Conservation (phyloP, 1,140 invertebrate species). For the Pseudomyrmex sp. region DNA sequence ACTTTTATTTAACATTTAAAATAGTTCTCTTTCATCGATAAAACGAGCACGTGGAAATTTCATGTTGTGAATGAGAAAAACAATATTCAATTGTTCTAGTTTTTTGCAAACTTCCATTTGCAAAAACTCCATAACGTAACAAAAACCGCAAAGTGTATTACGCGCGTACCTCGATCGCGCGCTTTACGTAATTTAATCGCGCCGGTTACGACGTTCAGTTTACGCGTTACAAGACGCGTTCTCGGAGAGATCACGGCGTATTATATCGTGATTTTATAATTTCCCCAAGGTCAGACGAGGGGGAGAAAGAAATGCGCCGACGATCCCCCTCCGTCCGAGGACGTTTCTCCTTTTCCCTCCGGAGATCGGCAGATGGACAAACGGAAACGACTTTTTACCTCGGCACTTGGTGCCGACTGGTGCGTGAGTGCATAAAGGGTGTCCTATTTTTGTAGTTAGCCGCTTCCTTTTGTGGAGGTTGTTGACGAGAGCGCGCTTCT, state of each 20-base stretch:
- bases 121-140: background rate
- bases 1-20: no score
- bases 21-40: background rate
- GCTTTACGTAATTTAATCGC: constrained; percentile 27
- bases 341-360: constrained; percentile 18
- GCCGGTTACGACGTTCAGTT: constrained; percentile 6
- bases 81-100: background rate
- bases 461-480: constrained; percentile 33
- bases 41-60: background rate
- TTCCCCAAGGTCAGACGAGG: constrained; percentile 52
- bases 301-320: constrained; percentile 10
- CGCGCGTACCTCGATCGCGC: background rate
- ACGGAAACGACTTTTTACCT: constrained; percentile 76
- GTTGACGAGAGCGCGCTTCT: background rate
- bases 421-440: constrained; percentile 69
- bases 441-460: constrained; percentile 69
- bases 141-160: constrained; percentile 16
- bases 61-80: background rate
- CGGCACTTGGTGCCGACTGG: constrained; percentile 71
- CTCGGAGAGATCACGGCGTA: background rate
- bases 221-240: constrained; percentile 2
- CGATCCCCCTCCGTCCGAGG: constrained; percentile 17
- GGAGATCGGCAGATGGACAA: constrained; percentile 75
- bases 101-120: background rate
- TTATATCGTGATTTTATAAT: background rate